Evolutionary conservation across 2,113 vertebrate species (phyloP), one percentile per base, ranked within the genome.

Genomic region (Phylloscopus trochiloides): DNA sequence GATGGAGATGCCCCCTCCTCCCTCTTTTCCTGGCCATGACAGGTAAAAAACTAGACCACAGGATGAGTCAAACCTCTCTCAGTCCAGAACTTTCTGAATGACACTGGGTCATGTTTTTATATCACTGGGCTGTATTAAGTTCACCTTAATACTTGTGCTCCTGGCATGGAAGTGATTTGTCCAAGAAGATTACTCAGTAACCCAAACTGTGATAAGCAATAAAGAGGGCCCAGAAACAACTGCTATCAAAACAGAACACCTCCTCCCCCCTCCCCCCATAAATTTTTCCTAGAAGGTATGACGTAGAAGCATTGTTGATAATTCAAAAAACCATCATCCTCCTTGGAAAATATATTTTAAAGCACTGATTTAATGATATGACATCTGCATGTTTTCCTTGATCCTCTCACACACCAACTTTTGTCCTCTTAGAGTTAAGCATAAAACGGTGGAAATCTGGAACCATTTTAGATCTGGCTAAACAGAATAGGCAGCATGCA

Each of bases 1-100:
- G 94, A 88, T 38, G 55, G 48, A 73, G 47, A 75, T 50, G 26
- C n/a, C 40, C 65, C 17, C 43, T 86, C 47, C 75, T 52, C n/a
- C 55, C 74, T 73, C 72, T 58, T 96, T 93, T 92, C 75, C 92
- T 95, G 80, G 74, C 70, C 70, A 72, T n/a, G 74, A 86, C 82
- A 80, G n/a, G 65, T 94, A 51, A 93, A 94, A 94, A 97, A 81
- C 68, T 32, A 89, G 94, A 96, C 75, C 77, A 92, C 88, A 76
- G 83, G 45, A 96, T 28, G 10, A 67, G 57, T 70, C 14, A 4
- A 86, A 91, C 68, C 34, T 68, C 54, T 88, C 43, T 67, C 65
- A 68, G 72, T 80, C 80, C 78, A 45, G 47, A 81, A 66, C 91
- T 72, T 76, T 42, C 75, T 51, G 28, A 52, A 59, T 68, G 59